A percentile compares a stretch with the other conserved stretches of the same genome.
phyloP scores from a whole-genome alignment of 2,113 vertebrate species.

The Egretta garzetta region DNA sequence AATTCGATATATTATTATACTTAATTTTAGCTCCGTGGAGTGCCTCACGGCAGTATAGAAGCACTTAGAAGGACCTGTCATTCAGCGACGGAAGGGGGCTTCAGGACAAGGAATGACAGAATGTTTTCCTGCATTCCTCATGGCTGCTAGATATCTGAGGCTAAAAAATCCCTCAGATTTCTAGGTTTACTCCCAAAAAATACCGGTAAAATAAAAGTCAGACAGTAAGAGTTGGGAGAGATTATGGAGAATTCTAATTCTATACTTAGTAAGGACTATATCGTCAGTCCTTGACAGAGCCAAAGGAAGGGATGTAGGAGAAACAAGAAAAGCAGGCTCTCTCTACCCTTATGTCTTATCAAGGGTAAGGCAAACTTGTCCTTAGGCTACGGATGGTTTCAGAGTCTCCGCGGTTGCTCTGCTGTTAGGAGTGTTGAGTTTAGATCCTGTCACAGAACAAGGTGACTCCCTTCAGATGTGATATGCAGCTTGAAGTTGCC shows the following conservation, averaged over 20 bases:
- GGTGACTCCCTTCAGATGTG: background rate
- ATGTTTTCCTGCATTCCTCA: background rate
- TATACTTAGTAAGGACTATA: background rate
- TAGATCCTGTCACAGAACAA: background rate
- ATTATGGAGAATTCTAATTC: background rate
- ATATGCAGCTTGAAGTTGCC: background rate
- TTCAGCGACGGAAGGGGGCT: background rate
- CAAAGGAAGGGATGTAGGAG: background rate
- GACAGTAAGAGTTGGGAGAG: background rate
- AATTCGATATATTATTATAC: background rate
- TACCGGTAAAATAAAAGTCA: background rate
- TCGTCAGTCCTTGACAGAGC: background rate
- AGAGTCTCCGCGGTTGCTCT: background rate
- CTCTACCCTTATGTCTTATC: background rate
- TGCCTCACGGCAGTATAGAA: background rate
- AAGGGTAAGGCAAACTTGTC: background rate
- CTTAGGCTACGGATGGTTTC: background rate
- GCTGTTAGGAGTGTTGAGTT: background rate
- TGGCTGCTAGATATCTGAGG: background rate
- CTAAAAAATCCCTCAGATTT: background rate
- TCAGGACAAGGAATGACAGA: background rate
- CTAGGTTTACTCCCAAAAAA: background rate
- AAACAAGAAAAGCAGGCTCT: background rate
- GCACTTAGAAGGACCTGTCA: background rate
- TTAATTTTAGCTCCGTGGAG: background rate